Evolutionary conservation across 2,797 vertebrate genomes (phyloP).

Genomic region (Poecilia velifera): DNA sequence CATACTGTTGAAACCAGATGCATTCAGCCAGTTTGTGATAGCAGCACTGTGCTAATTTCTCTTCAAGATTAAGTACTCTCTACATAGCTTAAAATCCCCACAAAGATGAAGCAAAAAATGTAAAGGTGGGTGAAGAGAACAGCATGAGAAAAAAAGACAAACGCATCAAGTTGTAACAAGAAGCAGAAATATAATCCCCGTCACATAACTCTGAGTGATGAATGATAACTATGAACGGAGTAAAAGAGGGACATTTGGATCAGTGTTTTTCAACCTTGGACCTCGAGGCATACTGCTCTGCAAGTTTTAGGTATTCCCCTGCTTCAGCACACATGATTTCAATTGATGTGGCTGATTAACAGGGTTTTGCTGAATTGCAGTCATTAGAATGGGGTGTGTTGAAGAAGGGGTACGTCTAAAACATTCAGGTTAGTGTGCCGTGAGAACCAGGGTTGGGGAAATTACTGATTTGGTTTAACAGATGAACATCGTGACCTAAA

Average conservation of each 20-base stretch:
- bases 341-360: too few relatives aligned
- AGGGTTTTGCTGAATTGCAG: too few relatives aligned
- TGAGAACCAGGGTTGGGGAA: too few relatives aligned
- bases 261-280: background rate
- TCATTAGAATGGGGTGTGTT: too few relatives aligned
- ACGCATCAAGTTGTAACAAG: background rate
- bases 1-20: background rate
- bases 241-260: background rate
- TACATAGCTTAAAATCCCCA: slow-evolving; percentile 12
- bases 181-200: background rate
- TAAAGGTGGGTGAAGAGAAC: background rate
- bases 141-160: background rate
- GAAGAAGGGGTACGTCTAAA: too few relatives aligned
- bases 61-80: slow-evolving; percentile 31
- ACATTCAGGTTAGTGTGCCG: too few relatives aligned
- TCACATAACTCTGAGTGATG: background rate
- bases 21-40: slow-evolving; percentile 54
- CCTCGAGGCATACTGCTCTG: too few relatives aligned
- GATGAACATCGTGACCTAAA: background rate
- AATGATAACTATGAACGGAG: background rate
- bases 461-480: background rate
- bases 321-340: too few relatives aligned
- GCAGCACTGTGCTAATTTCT: slow-evolving; percentile 25
- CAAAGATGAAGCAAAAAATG: slow-evolving; percentile 41
- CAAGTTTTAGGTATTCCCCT: too few relatives aligned